These are phyloP conservation scores for Bombus waltoni DNA, from an alignment of 1,140 invertebrate species.

Conservation along the genomic window DNA sequence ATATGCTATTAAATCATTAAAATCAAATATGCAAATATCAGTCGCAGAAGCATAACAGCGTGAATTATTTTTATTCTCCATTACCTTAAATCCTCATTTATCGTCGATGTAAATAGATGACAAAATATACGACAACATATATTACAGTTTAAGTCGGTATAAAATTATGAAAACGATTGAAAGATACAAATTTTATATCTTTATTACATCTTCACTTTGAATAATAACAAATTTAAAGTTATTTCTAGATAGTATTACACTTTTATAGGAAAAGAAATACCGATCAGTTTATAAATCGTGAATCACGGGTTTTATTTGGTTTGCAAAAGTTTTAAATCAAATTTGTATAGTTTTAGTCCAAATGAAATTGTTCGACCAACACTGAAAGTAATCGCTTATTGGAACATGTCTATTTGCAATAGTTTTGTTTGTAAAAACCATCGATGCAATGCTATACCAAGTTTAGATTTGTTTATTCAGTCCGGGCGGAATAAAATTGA, in stretches of 20 bases:
- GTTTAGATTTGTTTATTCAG: neutral
- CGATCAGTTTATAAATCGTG: neutral
- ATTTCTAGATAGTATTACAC: neutral
- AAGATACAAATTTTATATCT: too few relatives aligned
- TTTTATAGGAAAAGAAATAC: neutral
- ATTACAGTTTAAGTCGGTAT: too few relatives aligned
- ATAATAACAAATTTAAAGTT: neutral
- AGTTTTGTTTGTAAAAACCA: neutral
- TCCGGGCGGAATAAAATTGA: neutral
- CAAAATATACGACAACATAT: too few relatives aligned
- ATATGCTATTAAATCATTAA: neutral
- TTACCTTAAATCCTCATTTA: neutral
- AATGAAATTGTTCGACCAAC: conserved; percentile 9
- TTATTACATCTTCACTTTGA: too few relatives aligned
- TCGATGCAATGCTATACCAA: neutral
- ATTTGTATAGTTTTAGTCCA: neutral
- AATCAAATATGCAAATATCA: neutral
- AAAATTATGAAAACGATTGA: too few relatives aligned
- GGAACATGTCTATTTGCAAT: neutral
- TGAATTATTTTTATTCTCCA: neutral
- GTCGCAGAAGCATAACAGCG: neutral
- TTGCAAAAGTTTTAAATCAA: too few relatives aligned
- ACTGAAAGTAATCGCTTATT: conserved; percentile 1
- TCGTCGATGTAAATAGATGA: too few relatives aligned
- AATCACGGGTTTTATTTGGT: neutral